phyloP scores from a whole-genome alignment of 2,797 vertebrate species.

The Moxostoma hubbsi region DNA sequence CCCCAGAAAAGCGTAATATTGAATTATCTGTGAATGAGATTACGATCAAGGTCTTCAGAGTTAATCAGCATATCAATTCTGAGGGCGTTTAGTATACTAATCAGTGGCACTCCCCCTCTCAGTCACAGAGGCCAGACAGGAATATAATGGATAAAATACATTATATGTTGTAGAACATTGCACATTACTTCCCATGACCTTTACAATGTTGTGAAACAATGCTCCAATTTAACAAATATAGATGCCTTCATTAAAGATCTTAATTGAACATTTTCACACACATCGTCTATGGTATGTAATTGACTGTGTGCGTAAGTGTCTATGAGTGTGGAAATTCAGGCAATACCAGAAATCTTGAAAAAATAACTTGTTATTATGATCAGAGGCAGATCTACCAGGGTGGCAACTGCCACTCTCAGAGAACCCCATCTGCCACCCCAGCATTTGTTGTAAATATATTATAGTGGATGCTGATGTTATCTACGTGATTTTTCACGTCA shows the following conservation, averaged over 20 bases:
- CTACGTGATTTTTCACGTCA: too few relatives aligned
- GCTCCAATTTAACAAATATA: conserved; percentile 49
- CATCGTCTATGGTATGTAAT: conserved; percentile 3
- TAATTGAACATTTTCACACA: conserved; percentile 49
- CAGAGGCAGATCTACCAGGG: too few relatives aligned
- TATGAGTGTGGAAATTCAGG: too few relatives aligned
- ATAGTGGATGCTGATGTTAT: too few relatives aligned
- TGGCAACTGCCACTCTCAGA: too few relatives aligned
- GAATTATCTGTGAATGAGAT: conserved; percentile 73
- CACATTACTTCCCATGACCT: conserved; percentile 44
- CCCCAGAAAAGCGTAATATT: conserved; percentile 67
- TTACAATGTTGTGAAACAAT: conserved; percentile 51
- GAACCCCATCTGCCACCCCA: too few relatives aligned
- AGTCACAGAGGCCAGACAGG: conserved; percentile 24
- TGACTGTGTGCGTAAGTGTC: conserved; percentile 8
- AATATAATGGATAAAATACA: conserved; percentile 24
- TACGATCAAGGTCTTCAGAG: conserved; percentile 63
- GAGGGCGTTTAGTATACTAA: conserved; percentile 62
- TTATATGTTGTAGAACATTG: conserved; percentile 21
- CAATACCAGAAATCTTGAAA: neutral
- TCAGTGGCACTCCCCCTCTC: conserved; percentile 37
- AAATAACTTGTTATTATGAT: conserved; percentile 16
- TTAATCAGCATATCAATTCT: conserved; percentile 72
- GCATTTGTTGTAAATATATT: too few relatives aligned
- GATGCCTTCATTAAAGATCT: conserved; percentile 51